Evolutionary conservation across 2,797 vertebrate genomes (phyloP).

Genomic region (Sardinella longiceps): DNA sequence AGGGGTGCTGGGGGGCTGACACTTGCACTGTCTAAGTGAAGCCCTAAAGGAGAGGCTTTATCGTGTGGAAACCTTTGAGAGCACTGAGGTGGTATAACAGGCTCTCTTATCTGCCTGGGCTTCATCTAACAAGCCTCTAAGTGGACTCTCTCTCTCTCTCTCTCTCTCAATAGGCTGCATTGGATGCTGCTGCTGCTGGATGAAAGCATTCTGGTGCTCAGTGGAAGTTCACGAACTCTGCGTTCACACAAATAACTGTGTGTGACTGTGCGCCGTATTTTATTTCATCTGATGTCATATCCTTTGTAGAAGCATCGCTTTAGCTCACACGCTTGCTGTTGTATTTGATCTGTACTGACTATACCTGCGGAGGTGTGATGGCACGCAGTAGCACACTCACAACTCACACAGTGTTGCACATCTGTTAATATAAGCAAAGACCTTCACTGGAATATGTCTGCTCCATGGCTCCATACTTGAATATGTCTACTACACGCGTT

Average conservation of each 20-base stretch:
- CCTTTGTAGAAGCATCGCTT: background rate
- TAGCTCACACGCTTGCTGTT: background rate
- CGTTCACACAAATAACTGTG: background rate
- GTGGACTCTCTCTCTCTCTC: background rate
- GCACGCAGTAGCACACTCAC: background rate
- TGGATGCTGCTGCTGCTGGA: background rate
- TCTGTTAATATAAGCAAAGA: background rate
- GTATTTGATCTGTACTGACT: background rate
- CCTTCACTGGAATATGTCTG: no score
- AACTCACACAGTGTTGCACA: background rate
- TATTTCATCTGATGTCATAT: background rate
- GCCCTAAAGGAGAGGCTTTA: slow-evolving; percentile 1
- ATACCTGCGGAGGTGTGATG: background rate
- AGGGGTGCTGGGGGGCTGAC: background rate
- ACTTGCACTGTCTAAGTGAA: background rate
- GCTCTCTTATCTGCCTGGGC: background rate
- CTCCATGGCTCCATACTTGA: background rate
- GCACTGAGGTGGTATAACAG: background rate
- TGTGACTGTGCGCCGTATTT: background rate
- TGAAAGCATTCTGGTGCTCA: background rate
- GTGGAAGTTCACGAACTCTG: background rate
- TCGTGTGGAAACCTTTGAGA: background rate
- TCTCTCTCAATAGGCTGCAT: background rate
- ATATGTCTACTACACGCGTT: background rate
- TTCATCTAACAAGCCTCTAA: background rate